Evolutionary conservation across 1,140 invertebrate species (phyloP).

Genomic region (Berghia stephanieae): DNA sequence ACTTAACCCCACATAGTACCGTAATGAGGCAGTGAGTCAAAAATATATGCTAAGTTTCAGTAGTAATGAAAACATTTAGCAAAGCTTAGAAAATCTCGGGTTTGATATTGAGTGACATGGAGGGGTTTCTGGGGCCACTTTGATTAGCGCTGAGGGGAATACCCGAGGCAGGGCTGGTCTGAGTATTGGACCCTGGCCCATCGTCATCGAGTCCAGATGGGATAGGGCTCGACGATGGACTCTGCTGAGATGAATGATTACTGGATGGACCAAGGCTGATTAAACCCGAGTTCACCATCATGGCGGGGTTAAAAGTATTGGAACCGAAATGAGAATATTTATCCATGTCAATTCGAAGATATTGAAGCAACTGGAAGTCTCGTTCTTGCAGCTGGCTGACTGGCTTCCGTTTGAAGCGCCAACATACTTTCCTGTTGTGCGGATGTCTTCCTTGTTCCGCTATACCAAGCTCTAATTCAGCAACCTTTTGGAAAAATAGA

Average conservation of each 20-base stretch:
- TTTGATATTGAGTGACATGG: constrained; percentile 13
- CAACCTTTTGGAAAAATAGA: constrained; percentile 39
- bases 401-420: constrained; percentile 45
- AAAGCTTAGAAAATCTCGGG: constrained; percentile 19
- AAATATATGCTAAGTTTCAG: no score
- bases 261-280: neutral
- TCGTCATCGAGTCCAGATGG: constrained; percentile 10
- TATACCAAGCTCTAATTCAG: constrained; percentile 39
- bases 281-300: constrained; percentile 26
- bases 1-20: no score
- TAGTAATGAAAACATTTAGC: no score
- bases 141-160: no score
- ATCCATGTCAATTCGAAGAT: constrained; percentile 45
- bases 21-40: no score
- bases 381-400: constrained; percentile 35
- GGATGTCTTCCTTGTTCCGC: constrained; percentile 45
- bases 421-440: constrained; percentile 43
- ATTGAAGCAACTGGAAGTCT: constrained; percentile 39
- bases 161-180: neutral
- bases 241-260: neutral
- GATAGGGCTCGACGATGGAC: neutral
- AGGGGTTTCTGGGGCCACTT: no score
- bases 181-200: constrained; percentile 22
- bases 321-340: constrained; percentile 39
- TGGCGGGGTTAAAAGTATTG: constrained; percentile 20